A percentile compares a stretch with the other conserved stretches of the same genome.
phyloP scores from a whole-genome alignment of 2,113 vertebrate species.

The Trogon surrucura region DNA sequence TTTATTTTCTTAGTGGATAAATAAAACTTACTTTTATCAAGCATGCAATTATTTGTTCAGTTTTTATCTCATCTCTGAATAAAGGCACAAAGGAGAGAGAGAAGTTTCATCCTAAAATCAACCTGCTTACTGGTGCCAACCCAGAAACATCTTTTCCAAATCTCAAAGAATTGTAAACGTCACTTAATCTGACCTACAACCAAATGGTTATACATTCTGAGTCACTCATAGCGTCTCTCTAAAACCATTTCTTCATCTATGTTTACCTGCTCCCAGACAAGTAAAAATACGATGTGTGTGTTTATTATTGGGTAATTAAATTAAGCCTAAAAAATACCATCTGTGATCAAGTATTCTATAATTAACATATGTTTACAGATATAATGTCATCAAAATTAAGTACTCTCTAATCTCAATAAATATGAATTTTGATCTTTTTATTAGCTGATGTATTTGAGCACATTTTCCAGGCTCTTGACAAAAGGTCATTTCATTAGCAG shows the following conservation, averaged over 20 bases:
- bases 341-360: background rate
- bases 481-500: background rate
- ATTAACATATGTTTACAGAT: conserved; percentile 20
- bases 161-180: background rate
- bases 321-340: background rate
- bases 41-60: background rate
- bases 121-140: background rate
- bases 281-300: background rate
- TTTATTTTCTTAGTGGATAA: conserved; percentile 35
- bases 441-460: background rate
- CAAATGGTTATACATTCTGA: background rate
- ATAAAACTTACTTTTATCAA: background rate
- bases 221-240: background rate
- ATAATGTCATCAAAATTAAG: background rate
- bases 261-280: background rate
- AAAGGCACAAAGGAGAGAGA: background rate
- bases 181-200: background rate
- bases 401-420: background rate
- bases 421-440: background rate
- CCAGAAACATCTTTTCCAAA: background rate
- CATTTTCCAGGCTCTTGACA: background rate
- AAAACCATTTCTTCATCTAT: background rate
- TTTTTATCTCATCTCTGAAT: background rate
- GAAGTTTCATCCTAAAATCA: background rate
- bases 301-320: background rate